Evolutionary conservation across 2,888 invertebrate genomes (phyloP).

Genomic region (Romanomermis culicivorax): DNA sequence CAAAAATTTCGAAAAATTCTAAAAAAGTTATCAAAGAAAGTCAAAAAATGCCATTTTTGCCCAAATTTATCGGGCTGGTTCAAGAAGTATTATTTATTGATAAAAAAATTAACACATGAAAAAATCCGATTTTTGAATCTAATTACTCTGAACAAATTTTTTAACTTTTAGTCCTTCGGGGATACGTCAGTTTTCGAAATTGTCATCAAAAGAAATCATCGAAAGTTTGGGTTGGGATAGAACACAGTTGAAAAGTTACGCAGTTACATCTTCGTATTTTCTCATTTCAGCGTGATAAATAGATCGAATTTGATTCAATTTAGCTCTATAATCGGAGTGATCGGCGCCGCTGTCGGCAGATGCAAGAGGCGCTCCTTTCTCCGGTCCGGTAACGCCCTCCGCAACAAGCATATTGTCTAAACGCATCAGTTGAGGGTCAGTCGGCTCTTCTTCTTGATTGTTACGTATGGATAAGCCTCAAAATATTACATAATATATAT

Average conservation of each 20-base stretch:
- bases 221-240: not conserved
- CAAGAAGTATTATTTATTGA: too few species aligned
- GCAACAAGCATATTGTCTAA: constrained; percentile 93
- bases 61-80: too few species aligned
- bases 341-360: constrained; percentile 37
- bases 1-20: too few species aligned
- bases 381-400: constrained; percentile 88
- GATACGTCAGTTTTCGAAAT: constrained; percentile 5
- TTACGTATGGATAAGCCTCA: constrained; percentile 44
- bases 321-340: constrained; percentile 96
- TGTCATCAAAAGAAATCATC: not conserved
- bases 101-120: too few species aligned
- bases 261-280: constrained; percentile 92
- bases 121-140: too few species aligned
- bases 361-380: constrained; percentile 48
- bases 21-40: too few species aligned
- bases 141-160: too few species aligned
- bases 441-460: constrained; percentile 91
- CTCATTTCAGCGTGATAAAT: constrained; percentile 97
- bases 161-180: too few species aligned
- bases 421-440: constrained; percentile 92
- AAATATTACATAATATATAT: not conserved
- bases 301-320: constrained; percentile 89
- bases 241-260: too few species aligned
- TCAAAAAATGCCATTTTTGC: too few species aligned